Conservation (phyloP, 2,113 vertebrate genomes). For the Muntiacus muntjak region DNA sequence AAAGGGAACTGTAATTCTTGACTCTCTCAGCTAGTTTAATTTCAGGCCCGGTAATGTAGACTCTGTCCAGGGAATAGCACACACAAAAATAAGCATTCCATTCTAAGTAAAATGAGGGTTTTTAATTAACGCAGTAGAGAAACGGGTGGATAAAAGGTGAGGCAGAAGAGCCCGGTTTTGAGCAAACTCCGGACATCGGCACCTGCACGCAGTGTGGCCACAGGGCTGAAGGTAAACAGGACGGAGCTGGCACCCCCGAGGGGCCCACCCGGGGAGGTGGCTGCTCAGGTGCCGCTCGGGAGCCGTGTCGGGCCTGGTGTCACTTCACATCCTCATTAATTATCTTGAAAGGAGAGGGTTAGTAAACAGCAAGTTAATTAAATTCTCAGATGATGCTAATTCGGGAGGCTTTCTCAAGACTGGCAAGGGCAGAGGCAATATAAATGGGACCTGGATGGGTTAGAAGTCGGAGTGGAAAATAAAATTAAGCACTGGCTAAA, state of each 20-base stretch:
- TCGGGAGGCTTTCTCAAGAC: conserved; percentile 66
- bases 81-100: conserved; percentile 53
- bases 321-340: conserved; percentile 73
- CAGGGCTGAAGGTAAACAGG: background rate
- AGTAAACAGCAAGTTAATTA: conserved; percentile 74
- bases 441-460: conserved; percentile 52
- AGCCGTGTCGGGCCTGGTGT: conserved; percentile 22
- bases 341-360: conserved; percentile 67
- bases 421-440: conserved; percentile 66
- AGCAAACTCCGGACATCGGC: background rate
- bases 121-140: conserved; percentile 69
- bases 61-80: conserved; percentile 56
- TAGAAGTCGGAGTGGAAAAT: conserved; percentile 56
- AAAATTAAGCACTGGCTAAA: conserved; percentile 47
- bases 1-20: conserved; percentile 28
- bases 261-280: background rate
- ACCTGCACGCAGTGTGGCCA: background rate
- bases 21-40: conserved; percentile 47
- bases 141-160: conserved; percentile 5
- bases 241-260: rapidly evolving
- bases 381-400: conserved; percentile 74
- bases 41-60: conserved; percentile 32
- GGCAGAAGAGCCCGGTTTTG: background rate
- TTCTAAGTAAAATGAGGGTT: conserved; percentile 58
- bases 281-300: conserved; percentile 50